A percentile compares a stretch with the other conserved stretches of the same genome.
phyloP scores from a whole-genome alignment of 2,113 vertebrate species.

The Psittacara wagleri region DNA sequence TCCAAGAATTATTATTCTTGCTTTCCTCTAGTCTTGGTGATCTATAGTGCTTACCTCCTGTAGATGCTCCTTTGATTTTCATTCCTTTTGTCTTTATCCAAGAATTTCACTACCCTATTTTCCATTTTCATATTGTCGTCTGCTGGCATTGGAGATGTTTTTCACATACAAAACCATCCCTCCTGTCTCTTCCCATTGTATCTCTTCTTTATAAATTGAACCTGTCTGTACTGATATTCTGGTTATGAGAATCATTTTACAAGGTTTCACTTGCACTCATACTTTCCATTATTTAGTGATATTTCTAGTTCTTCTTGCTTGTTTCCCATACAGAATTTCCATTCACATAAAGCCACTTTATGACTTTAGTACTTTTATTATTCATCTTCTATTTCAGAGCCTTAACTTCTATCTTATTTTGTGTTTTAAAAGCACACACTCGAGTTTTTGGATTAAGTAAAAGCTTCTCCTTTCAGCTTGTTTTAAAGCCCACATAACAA shows the following conservation, averaged over 20 bases:
- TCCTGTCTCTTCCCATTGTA: constrained; percentile 14
- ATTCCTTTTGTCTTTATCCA: constrained; percentile 68
- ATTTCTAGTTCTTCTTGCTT: constrained; percentile 64
- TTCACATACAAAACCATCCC: constrained; percentile 47
- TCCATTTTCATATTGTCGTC: constrained; percentile 67
- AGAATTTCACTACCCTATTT: constrained; percentile 56
- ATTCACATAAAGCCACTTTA: constrained; percentile 32
- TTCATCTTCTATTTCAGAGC: constrained; percentile 39
- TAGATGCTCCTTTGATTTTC: constrained; percentile 66
- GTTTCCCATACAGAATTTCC: constrained; percentile 55
- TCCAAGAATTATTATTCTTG: constrained; percentile 68
- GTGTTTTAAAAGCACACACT: constrained; percentile 19
- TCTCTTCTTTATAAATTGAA: constrained; percentile 58
- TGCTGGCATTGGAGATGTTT: constrained; percentile 49
- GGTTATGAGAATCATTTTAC: constrained; percentile 62
- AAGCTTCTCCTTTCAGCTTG: not conserved
- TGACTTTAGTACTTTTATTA: constrained; percentile 37
- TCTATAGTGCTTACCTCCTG: constrained; percentile 59
- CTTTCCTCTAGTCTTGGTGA: constrained; percentile 56
- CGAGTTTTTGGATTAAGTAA: constrained; percentile 37
- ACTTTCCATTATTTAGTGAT: constrained; percentile 60
- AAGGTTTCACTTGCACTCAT: constrained; percentile 49
- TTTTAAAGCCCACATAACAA: constrained; percentile 44
- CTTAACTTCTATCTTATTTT: constrained; percentile 25
- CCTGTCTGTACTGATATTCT: constrained; percentile 66